Evolutionary conservation across 2,888 invertebrate species (phyloP), one percentile per base, ranked within the genome.

Genomic region (Aromia moschata): DNA sequence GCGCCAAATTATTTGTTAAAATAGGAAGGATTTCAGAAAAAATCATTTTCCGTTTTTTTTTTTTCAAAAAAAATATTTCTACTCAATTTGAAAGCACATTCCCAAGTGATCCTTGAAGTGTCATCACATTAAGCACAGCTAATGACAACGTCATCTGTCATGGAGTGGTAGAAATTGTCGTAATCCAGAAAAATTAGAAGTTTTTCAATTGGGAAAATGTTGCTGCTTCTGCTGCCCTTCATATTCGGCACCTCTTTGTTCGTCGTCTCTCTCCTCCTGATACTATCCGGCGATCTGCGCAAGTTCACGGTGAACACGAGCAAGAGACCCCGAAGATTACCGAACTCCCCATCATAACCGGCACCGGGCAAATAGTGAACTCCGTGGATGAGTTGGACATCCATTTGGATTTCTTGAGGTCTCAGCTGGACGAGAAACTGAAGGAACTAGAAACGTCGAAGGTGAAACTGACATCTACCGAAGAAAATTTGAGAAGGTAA

Each of bases 321-420:
- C 4, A 61, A 56, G n/a, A 59, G 52, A 33, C 47, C 58, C 2
- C 69, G 0, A 64, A 56, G 47, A 64, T 66, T 9, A 69, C 72
- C 0, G 66, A 71, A 16, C 53, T 77, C 2, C 77, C 78, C 7
- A 64, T 78, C 14, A 64, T 73, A 4, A 71, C 72, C 0, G 56
- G 65, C 5, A 67, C 64, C n/a, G 74, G 74, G 14, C 69, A 73
- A 41, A 69, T 77, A 1, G 67, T 78, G 2, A 69, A 74, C 25
- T 70, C 73, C 0, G 71, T 74, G 1, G 78, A 78, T 56, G 78
- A 79, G 17, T 38, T 80, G 45, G 76, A 77, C 36, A 70, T 70
- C 18, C 75, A 77, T 45, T 31, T 79, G 44, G 74, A 74, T 11
- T 64, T 72, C n/a, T 62, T 79, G 11, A 72, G 72, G 40, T 65